phyloP scores from a whole-genome alignment of 1,140 invertebrate genomes.

The Drosophila nikananu region DNA sequence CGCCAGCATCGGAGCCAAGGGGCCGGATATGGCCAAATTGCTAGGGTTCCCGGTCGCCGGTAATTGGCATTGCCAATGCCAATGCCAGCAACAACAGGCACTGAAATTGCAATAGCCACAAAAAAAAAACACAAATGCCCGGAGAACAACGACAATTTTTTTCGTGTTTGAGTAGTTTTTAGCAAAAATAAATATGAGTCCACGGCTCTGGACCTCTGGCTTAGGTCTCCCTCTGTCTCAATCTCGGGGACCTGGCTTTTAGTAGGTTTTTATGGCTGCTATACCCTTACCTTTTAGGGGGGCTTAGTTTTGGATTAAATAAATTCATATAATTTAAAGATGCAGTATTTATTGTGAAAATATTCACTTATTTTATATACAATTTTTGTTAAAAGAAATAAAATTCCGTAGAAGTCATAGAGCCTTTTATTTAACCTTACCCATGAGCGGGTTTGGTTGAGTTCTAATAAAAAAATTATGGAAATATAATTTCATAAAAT shows the following conservation, averaged over 20 bases:
- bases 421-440: too few species aligned
- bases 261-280: constrained; percentile 21
- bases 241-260: constrained; percentile 5
- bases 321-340: too few species aligned
- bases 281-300: constrained; percentile 1
- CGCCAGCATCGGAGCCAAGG: constrained; percentile 64
- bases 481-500: too few species aligned
- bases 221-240: constrained; percentile 2
- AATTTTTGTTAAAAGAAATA: too few species aligned
- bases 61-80: constrained; percentile 80
- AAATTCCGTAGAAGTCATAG: too few species aligned
- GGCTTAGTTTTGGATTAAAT: neutral
- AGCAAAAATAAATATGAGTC: constrained; percentile 74
- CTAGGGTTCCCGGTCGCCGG: constrained; percentile 76
- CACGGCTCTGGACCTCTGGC: constrained; percentile 34
- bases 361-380: neutral
- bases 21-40: constrained; percentile 82
- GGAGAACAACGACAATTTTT: constrained; percentile 68
- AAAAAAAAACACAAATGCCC: constrained; percentile 29
- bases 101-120: constrained; percentile 42
- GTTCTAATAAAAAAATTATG: too few species aligned
- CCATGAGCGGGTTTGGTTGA: too few species aligned
- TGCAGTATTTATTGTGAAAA: neutral
- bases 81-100: constrained; percentile 40
- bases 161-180: constrained; percentile 39